These are phyloP conservation scores for Isaurus tuberculatus DNA, from an alignment of 92 coral and sea anemone species.

Conservation along the genomic window DNA sequence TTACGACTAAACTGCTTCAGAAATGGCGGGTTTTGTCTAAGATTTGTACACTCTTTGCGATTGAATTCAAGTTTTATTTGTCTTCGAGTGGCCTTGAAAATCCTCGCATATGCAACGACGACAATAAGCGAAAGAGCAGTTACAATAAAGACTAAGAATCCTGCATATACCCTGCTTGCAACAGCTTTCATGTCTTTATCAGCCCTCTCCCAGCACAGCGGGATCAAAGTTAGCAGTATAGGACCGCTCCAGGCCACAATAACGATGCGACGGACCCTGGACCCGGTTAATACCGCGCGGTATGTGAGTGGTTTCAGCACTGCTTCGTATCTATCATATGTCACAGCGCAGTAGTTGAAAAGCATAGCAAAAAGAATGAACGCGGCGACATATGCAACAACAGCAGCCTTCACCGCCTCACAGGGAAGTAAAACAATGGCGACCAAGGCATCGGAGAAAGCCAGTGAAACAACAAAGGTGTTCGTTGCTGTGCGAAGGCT, in stretches of 20 bases:
- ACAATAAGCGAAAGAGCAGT: conserved; percentile 69
- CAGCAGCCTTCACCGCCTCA: conserved; percentile 41
- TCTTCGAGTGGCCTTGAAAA: conserved; percentile 85
- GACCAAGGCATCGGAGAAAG: conserved; percentile 87
- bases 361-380: conserved; percentile 92
- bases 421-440: conserved; percentile 81
- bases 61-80: conserved; percentile 77
- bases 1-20: conserved; percentile 18
- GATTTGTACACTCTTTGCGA: conserved; percentile 20
- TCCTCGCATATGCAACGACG: conserved; percentile 72
- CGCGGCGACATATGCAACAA: conserved; percentile 81
- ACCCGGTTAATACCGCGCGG: conserved; percentile 71
- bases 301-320: conserved; percentile 83
- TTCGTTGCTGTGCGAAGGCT: conserved; percentile 86
- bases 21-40: neutral
- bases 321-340: conserved; percentile 92
- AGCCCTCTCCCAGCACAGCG: conserved; percentile 76
- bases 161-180: conserved; percentile 73
- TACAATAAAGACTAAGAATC: conserved; percentile 75
- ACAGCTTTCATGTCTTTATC: conserved; percentile 36
- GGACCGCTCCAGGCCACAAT: conserved; percentile 81
- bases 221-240: conserved; percentile 69
- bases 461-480: conserved; percentile 87
- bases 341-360: conserved; percentile 91
- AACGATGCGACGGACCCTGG: conserved; percentile 71